Percentiles rank a stretch among this genome's conserved stretches.
Conservation (phyloP, 2,113 vertebrate genomes). For the Atractosteus spatula region DNA sequence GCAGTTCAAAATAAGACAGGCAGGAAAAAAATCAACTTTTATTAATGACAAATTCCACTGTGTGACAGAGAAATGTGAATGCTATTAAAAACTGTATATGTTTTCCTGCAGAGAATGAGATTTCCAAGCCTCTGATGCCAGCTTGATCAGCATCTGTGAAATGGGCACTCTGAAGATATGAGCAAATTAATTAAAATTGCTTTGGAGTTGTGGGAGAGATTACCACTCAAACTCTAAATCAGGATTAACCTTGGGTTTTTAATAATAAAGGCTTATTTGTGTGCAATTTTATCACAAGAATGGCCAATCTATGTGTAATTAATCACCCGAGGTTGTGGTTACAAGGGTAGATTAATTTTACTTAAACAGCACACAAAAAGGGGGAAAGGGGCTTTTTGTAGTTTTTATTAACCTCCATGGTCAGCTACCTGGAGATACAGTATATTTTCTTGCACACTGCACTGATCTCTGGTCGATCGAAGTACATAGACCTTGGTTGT, state of each 20-base stretch:
- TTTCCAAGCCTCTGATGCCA: background rate
- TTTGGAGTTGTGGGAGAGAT: background rate
- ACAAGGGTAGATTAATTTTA: background rate
- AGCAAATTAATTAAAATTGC: constrained; percentile 6
- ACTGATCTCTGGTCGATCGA: no score
- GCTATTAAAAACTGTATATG: no score
- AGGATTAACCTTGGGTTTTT: constrained; percentile 9
- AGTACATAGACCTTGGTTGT: no score
- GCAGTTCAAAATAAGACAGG: no score
- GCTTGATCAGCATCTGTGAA: background rate
- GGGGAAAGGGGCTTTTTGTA: no score
- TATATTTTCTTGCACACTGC: no score
- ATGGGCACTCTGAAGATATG: constrained; percentile 1
- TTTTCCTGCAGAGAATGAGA: background rate
- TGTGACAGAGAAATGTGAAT: no score
- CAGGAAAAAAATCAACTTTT: no score
- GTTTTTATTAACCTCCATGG: no score
- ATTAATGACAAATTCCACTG: no score
- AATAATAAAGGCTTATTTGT: constrained; percentile 17
- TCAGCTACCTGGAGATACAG: no score
- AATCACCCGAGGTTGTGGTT: background rate
- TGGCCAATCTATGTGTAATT: constrained; percentile 7
- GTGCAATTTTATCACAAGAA: constrained; percentile 1
- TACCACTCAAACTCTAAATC: constrained; percentile 10
- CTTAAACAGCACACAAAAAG: no score